Conservation (phyloP, 2,113 vertebrate species). For the Carassius carassius region DNA sequence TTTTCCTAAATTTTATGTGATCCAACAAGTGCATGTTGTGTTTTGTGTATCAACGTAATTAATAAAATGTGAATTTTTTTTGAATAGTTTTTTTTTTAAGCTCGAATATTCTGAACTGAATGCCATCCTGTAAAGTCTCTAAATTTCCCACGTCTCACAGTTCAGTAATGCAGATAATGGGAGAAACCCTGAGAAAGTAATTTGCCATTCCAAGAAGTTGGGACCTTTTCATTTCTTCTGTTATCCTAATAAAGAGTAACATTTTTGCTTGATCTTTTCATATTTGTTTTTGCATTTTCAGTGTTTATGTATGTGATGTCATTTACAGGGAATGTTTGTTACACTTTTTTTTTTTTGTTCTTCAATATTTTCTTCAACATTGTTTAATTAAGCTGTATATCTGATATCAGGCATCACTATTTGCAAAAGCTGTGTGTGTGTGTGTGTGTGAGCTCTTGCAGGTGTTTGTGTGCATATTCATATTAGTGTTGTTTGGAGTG, state of each 20-base stretch:
- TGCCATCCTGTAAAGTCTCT: not conserved
- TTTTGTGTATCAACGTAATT: not conserved
- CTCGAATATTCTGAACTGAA: not conserved
- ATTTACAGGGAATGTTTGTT: not conserved
- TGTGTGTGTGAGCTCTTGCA: not conserved
- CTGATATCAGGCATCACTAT: slow-evolving; percentile 46
- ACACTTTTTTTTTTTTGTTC: not conserved
- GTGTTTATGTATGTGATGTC: slow-evolving; percentile 27
- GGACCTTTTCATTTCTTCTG: not conserved
- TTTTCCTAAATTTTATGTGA: not conserved
- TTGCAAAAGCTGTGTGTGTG: slow-evolving; percentile 46
- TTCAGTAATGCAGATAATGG: not conserved
- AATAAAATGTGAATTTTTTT: no score
- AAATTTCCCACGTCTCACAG: not conserved
- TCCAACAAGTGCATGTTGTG: not conserved
- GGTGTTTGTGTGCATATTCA: not conserved
- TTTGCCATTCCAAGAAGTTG: no score
- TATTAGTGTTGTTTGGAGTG: not conserved
- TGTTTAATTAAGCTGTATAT: slow-evolving; percentile 42
- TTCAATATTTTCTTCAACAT: not conserved
- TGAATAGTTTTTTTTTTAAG: not conserved
- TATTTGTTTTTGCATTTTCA: not conserved
- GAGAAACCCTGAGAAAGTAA: not conserved
- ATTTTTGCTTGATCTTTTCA: slow-evolving; percentile 15
- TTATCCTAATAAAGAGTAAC: not conserved